Conservation (phyloP, 2,113 vertebrate species). For the Felis chaus region DNA sequence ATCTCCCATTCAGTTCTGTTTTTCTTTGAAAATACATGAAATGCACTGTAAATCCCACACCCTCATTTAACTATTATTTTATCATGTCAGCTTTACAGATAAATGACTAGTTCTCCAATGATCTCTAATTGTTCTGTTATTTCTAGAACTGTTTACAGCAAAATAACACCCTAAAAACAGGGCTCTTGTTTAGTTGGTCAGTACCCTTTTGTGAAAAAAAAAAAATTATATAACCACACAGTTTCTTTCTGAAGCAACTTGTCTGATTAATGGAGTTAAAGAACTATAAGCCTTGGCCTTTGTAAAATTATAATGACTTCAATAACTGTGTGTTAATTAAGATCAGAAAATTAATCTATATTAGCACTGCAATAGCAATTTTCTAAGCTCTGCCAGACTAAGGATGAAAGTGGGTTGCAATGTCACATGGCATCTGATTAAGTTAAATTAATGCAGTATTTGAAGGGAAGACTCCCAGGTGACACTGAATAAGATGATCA, state of each 20-base stretch:
- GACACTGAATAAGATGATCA: background rate
- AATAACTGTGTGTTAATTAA: slow-evolving; percentile 41
- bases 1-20: background rate
- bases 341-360: slow-evolving; percentile 51
- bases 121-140: slow-evolving; percentile 25
- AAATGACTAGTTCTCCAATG: slow-evolving; percentile 21
- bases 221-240: background rate
- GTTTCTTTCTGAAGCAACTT: slow-evolving; percentile 53
- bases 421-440: slow-evolving; percentile 25
- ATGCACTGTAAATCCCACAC: background rate
- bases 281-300: slow-evolving; percentile 23
- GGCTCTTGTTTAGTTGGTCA: background rate
- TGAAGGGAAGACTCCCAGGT: background rate
- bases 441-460: background rate
- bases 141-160: slow-evolving; percentile 49
- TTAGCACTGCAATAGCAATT: slow-evolving; percentile 36
- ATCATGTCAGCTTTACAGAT: slow-evolving; percentile 34
- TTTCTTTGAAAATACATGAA: slow-evolving; percentile 57
- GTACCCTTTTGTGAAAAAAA: background rate
- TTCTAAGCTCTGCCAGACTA: slow-evolving; percentile 24
- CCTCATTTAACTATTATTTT: slow-evolving; percentile 50
- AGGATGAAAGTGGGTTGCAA: background rate
- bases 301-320: slow-evolving; percentile 49
- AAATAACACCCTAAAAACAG: background rate
- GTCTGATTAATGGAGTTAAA: slow-evolving; percentile 28